phyloP scores from a whole-genome alignment of 1,140 invertebrate genomes.

The Littorina saxatilis region DNA sequence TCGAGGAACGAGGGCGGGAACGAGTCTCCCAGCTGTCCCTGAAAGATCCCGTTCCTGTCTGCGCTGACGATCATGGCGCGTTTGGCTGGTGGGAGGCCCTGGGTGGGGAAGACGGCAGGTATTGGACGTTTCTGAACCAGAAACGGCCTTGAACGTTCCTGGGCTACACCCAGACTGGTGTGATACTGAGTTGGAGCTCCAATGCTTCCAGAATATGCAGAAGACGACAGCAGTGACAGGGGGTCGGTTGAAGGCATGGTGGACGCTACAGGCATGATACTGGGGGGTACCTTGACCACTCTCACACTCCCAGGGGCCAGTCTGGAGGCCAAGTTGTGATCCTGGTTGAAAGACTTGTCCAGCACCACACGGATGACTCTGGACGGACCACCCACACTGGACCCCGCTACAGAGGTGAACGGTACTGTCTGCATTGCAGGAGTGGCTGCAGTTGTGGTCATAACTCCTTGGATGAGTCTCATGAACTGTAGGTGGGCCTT shows the following conservation, averaged over 20 bases:
- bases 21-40: slow-evolving; percentile 25
- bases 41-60: slow-evolving; percentile 48
- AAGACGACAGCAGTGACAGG: not conserved
- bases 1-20: not conserved
- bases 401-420: too few species aligned
- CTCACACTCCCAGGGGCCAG: not conserved
- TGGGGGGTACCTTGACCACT: slow-evolving; percentile 1
- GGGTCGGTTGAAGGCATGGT: not conserved
- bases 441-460: not conserved
- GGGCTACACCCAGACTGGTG: too few species aligned
- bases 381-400: too few species aligned
- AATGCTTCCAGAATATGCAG: not conserved
- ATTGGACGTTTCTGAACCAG: slow-evolving; percentile 6
- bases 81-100: not conserved
- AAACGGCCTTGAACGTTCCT: too few species aligned
- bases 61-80: slow-evolving; percentile 11
- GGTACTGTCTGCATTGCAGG: too few species aligned
- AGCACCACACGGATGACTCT: slow-evolving; percentile 28
- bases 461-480: not conserved
- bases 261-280: not conserved
- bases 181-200: too few species aligned
- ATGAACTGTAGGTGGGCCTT: slow-evolving; percentile 3
- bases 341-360: not conserved
- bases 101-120: not conserved
- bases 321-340: not conserved